Base-by-base conservation (phyloP, 1,140 invertebrate genomes). In the Anastatus disparis region DNA sequence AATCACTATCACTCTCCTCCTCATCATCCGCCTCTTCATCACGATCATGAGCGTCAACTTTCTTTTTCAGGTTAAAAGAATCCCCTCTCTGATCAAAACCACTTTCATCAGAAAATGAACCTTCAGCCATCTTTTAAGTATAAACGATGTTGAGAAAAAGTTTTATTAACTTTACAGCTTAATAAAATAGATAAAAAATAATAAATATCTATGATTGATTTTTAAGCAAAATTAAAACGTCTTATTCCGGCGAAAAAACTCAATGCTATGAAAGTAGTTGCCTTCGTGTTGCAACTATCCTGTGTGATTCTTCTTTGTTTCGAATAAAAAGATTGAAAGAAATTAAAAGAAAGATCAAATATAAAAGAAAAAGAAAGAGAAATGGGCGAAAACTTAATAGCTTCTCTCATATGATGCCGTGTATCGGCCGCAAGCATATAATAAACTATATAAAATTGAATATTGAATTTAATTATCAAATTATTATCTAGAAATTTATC, bases 191-290 rank as follows among this genome's bases (percentile, higher is more conserved):
- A n/a, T n/a, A n/a, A n/a, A n/a, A n/a, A n/a, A n/a, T n/a, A n/a
- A n/a, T n/a, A n/a, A n/a, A n/a, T n/a, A n/a, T n/a, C n/a, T n/a
- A n/a, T n/a, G 56, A 10, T 58, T 12, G 10, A 27, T 29, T 24
- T 59, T 22, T 9, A 61, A 29, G 1, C 8, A 26, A 58, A 53
- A 69, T 72, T 46, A 73, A 17, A 48, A 29, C 48, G 22, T 31
- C 13, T 62, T 42, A 40, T 61, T 44, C 24, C 48, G 63, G 48
- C 55, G 63, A 63, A 66, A 70, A 65, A 61, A 53, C 44, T 74
- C 72, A 74, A 70, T 61, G 72, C 68, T 74, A 66, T 67, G 46
- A 62, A 35, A 24, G 40, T 31, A 35, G 29, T 46, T 55, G 22
- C 62, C 35, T n/a, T 27, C 44, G n/a, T n/a, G n/a, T n/a, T n/a